These are phyloP conservation scores for Steromphala cineraria DNA, from an alignment of 2,888 invertebrate genomes.

Conservation along the genomic window DNA sequence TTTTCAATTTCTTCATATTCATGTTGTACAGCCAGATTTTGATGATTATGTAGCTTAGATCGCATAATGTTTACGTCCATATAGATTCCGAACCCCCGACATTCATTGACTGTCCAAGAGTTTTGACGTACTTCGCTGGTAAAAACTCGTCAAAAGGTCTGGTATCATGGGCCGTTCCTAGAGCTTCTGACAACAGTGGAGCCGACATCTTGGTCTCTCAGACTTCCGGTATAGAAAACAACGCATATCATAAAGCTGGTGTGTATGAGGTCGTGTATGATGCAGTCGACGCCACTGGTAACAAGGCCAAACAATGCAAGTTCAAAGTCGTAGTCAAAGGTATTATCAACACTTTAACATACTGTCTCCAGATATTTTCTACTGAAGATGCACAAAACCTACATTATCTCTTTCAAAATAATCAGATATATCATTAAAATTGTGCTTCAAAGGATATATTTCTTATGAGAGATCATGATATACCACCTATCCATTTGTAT, in stretches of 20 bases:
- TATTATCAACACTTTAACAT: neutral
- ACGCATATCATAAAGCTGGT: neutral
- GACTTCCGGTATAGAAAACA: neutral
- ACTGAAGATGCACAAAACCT: no score
- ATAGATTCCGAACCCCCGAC: neutral
- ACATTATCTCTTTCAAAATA: no score
- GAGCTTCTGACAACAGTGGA: neutral
- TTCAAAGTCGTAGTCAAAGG: slow-evolving; percentile 12
- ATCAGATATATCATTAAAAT: no score
- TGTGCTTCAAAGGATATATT: no score
- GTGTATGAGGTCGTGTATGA: neutral
- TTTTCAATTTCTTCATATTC: no score
- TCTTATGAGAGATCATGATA: no score
- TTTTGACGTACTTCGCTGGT: neutral
- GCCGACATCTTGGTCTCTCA: neutral
- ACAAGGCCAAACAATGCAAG: neutral
- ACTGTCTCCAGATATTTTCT: no score
- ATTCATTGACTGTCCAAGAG: neutral
- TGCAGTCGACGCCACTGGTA: neutral
- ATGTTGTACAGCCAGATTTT: neutral
- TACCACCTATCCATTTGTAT: no score
- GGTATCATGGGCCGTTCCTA: neutral
- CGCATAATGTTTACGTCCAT: neutral
- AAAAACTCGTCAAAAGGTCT: no score
- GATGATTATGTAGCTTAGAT: no score